Percentiles rank a stretch among this genome's conserved stretches.
Evolutionary conservation across 37 sponge, comb jelly and placozoan species (phyloP).

Genomic region (Axinella damicornis): DNA sequence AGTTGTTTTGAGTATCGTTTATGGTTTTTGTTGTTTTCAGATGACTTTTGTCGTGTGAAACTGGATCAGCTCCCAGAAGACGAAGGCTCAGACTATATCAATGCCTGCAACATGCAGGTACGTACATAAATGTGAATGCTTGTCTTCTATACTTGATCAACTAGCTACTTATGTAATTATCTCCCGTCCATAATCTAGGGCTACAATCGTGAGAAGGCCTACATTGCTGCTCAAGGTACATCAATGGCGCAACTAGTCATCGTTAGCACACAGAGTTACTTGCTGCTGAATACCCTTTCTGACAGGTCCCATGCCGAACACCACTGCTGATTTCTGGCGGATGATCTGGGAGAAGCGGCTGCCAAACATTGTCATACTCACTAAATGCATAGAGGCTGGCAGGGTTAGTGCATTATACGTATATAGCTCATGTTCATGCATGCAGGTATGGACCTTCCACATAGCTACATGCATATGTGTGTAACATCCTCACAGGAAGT

Average conservation of each 20-base stretch:
- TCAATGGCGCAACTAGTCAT: no score
- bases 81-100: conserved; percentile 73
- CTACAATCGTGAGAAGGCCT: conserved; percentile 51
- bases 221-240: conserved; percentile 85
- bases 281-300: no score
- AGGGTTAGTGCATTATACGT: conserved; percentile 47
- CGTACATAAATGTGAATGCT: background rate
- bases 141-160: no score
- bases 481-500: no score
- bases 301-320: conserved; percentile 53
- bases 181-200: conserved; percentile 49
- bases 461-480: no score
- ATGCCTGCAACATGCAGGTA: conserved; percentile 72
- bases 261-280: no score
- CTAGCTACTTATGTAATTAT: background rate
- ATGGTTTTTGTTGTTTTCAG: conserved; percentile 20
- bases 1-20: no score
- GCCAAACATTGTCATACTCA: conserved; percentile 72
- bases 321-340: conserved; percentile 71
- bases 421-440: background rate
- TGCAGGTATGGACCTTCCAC: background rate
- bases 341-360: conserved; percentile 70
- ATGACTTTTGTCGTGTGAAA: conserved; percentile 65
- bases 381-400: conserved; percentile 64
- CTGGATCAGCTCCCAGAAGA: conserved; percentile 27